phyloP scores from a whole-genome alignment of 35 echinoderm and acorn worm species.

The Hemicentrotus pulcherrimus region DNA sequence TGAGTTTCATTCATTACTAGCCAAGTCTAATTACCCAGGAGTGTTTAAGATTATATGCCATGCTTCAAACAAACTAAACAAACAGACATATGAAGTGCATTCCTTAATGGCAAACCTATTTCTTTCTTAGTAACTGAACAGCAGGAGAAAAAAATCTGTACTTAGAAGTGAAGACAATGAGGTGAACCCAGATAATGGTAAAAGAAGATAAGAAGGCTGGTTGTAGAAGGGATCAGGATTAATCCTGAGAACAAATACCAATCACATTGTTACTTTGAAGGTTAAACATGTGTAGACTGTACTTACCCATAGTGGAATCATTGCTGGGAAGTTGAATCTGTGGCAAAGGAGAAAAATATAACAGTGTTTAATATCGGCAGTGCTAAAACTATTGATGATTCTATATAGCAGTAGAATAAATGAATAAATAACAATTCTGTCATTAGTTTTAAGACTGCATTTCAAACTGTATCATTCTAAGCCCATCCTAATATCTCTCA shows the following conservation, averaged over 20 bases:
- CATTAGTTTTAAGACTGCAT: too few relatives aligned
- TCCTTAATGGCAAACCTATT: too few relatives aligned
- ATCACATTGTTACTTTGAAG: background rate
- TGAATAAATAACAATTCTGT: too few relatives aligned
- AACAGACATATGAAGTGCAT: too few relatives aligned
- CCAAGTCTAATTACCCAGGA: too few relatives aligned
- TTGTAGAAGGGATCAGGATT: background rate
- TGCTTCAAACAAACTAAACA: too few relatives aligned
- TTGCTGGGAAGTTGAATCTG: slow-evolving; percentile 99
- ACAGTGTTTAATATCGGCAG: background rate
- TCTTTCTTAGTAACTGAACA: too few relatives aligned
- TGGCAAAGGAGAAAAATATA: background rate
- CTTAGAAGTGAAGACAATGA: background rate
- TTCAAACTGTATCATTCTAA: too few relatives aligned
- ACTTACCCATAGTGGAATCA: slow-evolving; percentile 99
- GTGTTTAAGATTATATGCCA: too few relatives aligned
- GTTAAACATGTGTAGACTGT: background rate
- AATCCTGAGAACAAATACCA: background rate
- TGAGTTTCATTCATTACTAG: too few relatives aligned
- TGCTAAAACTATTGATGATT: background rate
- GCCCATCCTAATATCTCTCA: too few relatives aligned
- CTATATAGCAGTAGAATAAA: too few relatives aligned
- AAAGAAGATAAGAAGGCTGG: background rate
- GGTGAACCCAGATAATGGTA: background rate
- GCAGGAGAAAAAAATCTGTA: background rate